Evolutionary conservation across 2,113 vertebrate species (phyloP).

Genomic region (Prochilodus magdalenae): DNA sequence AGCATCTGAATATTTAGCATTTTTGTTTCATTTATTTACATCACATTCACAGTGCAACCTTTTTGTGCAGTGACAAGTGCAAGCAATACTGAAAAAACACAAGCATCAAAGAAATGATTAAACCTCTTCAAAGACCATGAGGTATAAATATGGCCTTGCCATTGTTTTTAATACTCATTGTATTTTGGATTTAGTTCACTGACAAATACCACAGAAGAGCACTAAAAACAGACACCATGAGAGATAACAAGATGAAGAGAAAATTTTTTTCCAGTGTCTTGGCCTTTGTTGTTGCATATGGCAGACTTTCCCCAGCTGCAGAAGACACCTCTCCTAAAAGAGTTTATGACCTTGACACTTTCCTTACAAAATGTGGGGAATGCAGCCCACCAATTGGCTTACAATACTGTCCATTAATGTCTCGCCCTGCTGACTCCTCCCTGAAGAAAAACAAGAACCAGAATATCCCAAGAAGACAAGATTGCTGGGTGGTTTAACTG

Average conservation of each 20-base stretch:
- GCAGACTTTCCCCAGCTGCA: conserved; percentile 46
- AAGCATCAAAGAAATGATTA: not conserved
- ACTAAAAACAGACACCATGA: not conserved
- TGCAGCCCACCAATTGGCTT: conserved; percentile 51
- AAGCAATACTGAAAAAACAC: not conserved
- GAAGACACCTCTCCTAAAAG: conserved; percentile 50
- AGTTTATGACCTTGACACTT: conserved; percentile 63
- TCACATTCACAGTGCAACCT: no score
- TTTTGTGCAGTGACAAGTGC: not conserved
- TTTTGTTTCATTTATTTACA: no score
- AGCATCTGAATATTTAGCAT: no score
- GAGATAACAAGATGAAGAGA: not conserved
- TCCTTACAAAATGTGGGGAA: conserved; percentile 69
- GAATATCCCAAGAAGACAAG: not conserved
- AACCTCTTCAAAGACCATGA: not conserved
- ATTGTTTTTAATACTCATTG: not conserved
- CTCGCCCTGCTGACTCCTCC: conserved; percentile 46
- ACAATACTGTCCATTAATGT: conserved; percentile 48
- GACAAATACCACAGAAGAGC: not conserved
- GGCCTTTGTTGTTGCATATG: conserved; percentile 56
- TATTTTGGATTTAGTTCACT: not conserved
- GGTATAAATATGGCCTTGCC: not conserved
- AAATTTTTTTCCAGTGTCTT: conserved; percentile 16
- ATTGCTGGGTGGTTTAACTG: not conserved
- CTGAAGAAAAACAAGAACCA: conserved; percentile 25